A percentile compares a stretch with the other conserved stretches of the same genome.
phyloP scores from a whole-genome alignment of 2,797 vertebrate genomes.

The Coregonus ussuriensis region DNA sequence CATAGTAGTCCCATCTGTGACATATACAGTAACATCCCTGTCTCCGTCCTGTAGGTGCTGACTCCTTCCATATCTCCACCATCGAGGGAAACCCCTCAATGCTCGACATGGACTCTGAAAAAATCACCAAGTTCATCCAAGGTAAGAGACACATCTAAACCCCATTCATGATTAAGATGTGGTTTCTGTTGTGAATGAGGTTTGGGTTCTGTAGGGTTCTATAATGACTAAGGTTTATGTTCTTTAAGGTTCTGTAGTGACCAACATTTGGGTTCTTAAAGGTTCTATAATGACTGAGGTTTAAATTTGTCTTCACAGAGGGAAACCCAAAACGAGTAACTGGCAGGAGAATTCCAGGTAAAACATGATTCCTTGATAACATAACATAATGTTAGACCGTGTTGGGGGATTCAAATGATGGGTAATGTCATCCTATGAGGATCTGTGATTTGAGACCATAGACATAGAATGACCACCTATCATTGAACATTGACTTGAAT shows the following conservation, averaged over 20 bases:
- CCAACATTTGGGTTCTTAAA: not conserved
- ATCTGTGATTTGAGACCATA: not conserved
- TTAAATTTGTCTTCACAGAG: slow-evolving; percentile 49
- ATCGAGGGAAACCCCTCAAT: slow-evolving; percentile 12
- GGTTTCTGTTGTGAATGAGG: not conserved
- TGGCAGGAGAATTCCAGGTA: slow-evolving; percentile 59
- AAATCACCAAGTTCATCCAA: slow-evolving; percentile 1
- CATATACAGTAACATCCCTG: not conserved
- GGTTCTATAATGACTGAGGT: not conserved
- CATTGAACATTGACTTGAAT: not conserved
- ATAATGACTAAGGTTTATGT: not conserved
- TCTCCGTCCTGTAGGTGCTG: not conserved
- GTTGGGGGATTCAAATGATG: not conserved
- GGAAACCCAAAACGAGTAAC: slow-evolving; percentile 43
- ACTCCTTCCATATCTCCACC: slow-evolving; percentile 34
- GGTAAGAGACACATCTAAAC: not conserved
- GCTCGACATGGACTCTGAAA: not conserved
- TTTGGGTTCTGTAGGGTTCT: not conserved
- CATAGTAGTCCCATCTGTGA: not conserved
- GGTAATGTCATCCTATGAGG: too few species aligned
- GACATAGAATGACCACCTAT: not conserved
- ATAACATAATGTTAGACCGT: not conserved
- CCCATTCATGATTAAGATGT: not conserved
- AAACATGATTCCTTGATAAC: slow-evolving; percentile 23
- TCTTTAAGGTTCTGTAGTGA: not conserved